phyloP scores from a whole-genome alignment of 2,797 vertebrate genomes.

The Neoniphon sammara region DNA sequence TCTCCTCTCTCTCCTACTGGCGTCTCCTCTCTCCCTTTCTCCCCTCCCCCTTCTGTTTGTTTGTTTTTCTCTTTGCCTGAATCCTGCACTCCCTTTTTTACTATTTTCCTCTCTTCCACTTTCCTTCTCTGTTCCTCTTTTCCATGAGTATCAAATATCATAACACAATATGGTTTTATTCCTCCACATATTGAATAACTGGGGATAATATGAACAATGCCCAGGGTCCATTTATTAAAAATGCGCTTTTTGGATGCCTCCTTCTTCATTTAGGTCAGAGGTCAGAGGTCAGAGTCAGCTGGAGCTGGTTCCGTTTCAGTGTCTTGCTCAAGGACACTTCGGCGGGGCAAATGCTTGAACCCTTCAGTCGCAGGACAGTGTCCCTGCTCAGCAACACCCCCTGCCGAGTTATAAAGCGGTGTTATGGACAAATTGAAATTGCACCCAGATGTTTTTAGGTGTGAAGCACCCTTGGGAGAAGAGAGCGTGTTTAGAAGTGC shows the following conservation, averaged over 20 bases:
- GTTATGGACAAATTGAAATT: neutral
- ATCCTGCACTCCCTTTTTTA: neutral
- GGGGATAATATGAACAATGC: slow-evolving; percentile 26
- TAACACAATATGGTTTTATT: too few relatives aligned
- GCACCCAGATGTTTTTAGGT: neutral
- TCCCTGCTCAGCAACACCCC: neutral
- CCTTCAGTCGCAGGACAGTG: neutral
- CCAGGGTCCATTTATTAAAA: slow-evolving; percentile 2
- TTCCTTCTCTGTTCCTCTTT: neutral
- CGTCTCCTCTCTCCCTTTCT: neutral
- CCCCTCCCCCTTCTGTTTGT: neutral
- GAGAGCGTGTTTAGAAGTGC: neutral
- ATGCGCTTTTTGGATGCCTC: too few relatives aligned
- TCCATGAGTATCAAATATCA: slow-evolving; percentile 9
- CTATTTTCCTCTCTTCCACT: neutral
- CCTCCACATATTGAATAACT: slow-evolving; percentile 28
- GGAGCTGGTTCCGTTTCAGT: too few relatives aligned
- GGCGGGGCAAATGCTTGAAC: neutral
- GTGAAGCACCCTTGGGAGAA: neutral
- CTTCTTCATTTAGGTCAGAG: too few relatives aligned
- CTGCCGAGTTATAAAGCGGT: neutral
- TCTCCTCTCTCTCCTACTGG: neutral
- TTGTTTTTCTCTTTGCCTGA: neutral
- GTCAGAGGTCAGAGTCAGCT: too few relatives aligned
- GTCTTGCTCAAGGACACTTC: neutral